Evolutionary conservation across 2,113 vertebrate genomes (phyloP), one percentile per base, ranked within the genome.

Genomic region (Dermatemys mawii): DNA sequence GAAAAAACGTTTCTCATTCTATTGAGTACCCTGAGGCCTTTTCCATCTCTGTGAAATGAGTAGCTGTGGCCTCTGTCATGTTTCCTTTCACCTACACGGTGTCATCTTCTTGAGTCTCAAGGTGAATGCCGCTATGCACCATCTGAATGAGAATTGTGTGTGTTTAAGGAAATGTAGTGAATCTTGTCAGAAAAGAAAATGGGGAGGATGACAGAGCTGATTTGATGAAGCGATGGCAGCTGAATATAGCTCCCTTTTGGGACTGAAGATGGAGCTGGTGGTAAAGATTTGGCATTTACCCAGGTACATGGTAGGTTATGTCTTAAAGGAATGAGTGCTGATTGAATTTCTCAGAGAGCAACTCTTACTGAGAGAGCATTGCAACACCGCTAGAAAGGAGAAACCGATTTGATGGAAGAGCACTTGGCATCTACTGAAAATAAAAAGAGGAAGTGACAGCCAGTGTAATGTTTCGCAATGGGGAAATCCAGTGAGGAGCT

Each of bases 1-100:
- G 93, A 96, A 94, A 94, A 92, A 97, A 98, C 97, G 97, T 98
- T 98, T 97, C 98, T 98, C 11, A 90, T 98, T 98, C 95, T 97
- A 82, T 92, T 93, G 92, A 97, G 96, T 94, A 97, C 95, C 98
- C 96, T 0, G 54, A 97, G 98, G 97, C 97, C 94, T 94, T 88
- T 96, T 96, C 95, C 86, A 93, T 96, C 96, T 97, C 93, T 49
- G 91, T 94, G 96, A 97, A 96, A 95, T 90, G 98, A 98, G 95
- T 67, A 88, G 90, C 81, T 17, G 93, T 96, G 96, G 97, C 96
- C 97, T 97, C 96, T 98, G 97, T 96, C 97, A 94, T 95, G 97
- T 98, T 98, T 89, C 94, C 91, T 94, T 95, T 98, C 97, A 97
- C 97, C 97, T 98, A 96, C 96, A 95, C 3, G 84, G 97, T 98